These are phyloP conservation scores for Ditula angustiorana DNA, from an alignment of 2,888 invertebrate genomes.

Conservation along the genomic window DNA sequence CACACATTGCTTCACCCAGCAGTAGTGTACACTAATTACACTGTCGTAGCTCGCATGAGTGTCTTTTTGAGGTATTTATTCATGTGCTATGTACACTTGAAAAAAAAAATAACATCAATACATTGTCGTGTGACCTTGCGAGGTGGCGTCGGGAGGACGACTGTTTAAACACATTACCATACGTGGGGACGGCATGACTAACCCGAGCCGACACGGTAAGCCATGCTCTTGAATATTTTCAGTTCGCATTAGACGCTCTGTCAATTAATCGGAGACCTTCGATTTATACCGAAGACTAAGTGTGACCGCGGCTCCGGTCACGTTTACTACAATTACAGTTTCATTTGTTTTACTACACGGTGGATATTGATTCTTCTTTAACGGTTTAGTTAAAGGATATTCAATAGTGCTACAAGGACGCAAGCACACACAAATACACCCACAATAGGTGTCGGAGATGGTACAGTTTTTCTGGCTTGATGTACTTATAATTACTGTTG, in stretches of 20 bases:
- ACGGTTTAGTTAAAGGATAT: no score
- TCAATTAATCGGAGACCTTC: constrained; percentile 19
- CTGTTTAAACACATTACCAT: constrained; percentile 73
- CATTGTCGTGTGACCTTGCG: constrained; percentile 59
- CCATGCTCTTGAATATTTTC: constrained; percentile 19
- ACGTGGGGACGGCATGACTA: constrained; percentile 42
- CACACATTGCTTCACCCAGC: no score
- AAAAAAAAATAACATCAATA: constrained; percentile 37
- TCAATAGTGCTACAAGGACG: no score
- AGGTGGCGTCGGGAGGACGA: constrained; percentile 60
- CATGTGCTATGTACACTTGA: constrained; percentile 9
- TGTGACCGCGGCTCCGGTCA: not conserved
- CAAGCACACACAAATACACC: no score
- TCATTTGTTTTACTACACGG: not conserved
- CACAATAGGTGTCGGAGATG: no score
- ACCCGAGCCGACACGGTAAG: constrained; percentile 21
- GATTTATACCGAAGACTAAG: constrained; percentile 5
- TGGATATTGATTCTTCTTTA: not conserved
- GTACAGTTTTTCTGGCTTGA: no score
- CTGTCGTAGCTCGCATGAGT: no score
- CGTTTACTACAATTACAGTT: no score
- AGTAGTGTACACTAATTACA: no score
- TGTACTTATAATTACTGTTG: no score
- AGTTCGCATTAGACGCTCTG: constrained; percentile 11
- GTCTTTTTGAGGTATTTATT: no score